A percentile compares a stretch with the other conserved stretches of the same genome.
These are phyloP conservation scores for Catamblyrhynchus diadema DNA, from an alignment of 2,797 vertebrate species.

Conservation along the genomic window DNA sequence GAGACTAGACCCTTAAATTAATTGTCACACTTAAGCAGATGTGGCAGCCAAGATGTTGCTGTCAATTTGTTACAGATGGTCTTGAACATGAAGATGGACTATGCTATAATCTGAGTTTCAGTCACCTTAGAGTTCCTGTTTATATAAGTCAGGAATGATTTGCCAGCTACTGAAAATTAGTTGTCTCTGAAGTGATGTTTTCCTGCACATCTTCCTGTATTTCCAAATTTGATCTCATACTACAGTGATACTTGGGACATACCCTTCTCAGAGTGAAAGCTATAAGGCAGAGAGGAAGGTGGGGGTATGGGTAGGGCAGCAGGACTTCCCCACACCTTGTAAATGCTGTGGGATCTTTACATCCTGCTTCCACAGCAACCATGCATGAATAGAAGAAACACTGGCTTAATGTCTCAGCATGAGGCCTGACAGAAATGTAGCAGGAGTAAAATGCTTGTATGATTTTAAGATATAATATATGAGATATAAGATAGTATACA, in stretches of 20 bases:
- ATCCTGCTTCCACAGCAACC: background rate
- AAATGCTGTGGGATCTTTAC: background rate
- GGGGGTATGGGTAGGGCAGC: background rate
- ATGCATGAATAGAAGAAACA: background rate
- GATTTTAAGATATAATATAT: background rate
- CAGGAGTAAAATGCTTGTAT: background rate
- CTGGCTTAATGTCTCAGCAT: background rate
- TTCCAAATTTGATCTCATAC: background rate
- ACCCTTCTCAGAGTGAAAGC: background rate
- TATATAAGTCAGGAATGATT: background rate
- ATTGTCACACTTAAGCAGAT: background rate
- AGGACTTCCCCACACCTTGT: background rate
- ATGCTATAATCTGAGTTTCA: background rate
- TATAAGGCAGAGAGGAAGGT: background rate
- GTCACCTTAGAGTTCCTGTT: background rate
- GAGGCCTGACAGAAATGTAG: background rate
- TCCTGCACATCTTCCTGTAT: background rate
- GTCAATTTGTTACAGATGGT: background rate
- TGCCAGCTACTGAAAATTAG: background rate
- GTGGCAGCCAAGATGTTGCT: background rate
- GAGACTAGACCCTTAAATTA: background rate
- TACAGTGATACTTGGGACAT: background rate
- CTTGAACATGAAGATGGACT: background rate
- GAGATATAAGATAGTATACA: background rate
- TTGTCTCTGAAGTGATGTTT: background rate